Evolutionary conservation across 2,888 invertebrate genomes (phyloP).

Genomic region (Drosophila paucipuncta): DNA sequence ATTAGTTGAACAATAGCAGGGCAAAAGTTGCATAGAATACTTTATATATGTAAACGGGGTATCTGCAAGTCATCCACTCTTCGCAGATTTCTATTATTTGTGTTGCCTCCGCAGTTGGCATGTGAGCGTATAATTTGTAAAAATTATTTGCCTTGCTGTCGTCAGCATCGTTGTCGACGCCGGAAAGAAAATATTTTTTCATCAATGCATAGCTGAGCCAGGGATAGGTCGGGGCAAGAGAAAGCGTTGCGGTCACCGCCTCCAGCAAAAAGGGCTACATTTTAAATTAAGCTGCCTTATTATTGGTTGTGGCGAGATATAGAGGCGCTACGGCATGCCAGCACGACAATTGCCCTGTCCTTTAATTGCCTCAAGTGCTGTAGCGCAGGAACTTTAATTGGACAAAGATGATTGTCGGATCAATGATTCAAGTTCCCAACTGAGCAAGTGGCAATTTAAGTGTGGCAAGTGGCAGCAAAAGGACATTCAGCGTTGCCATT

Average conservation of each 20-base stretch:
- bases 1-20: no score
- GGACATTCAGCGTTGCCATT: not conserved
- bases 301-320: slow-evolving; percentile 32
- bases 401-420: slow-evolving; percentile 60
- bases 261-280: slow-evolving; percentile 73
- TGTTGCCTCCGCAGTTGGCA: slow-evolving; percentile 64
- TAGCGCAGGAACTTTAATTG: slow-evolving; percentile 58
- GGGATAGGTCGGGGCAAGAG: slow-evolving; percentile 47
- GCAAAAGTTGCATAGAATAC: not conserved
- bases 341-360: slow-evolving; percentile 32
- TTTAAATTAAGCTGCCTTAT: slow-evolving; percentile 70
- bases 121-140: slow-evolving; percentile 78
- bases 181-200: slow-evolving; percentile 68
- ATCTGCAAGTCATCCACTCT: not conserved
- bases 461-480: slow-evolving; percentile 4
- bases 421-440: slow-evolving; percentile 34
- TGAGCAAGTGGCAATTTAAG: slow-evolving; percentile 8
- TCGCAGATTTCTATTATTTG: slow-evolving; percentile 45
- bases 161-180: slow-evolving; percentile 44
- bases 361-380: slow-evolving; percentile 64
- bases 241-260: slow-evolving; percentile 72
- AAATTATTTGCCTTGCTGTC: slow-evolving; percentile 75
- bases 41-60: slow-evolving; percentile 1
- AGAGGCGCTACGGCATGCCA: slow-evolving; percentile 1
- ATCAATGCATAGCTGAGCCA: slow-evolving; percentile 60